Percentiles rank a stretch among this genome's conserved stretches.
Conservation (phyloP, 2,113 vertebrate genomes). For the Neofelis nebulosa region DNA sequence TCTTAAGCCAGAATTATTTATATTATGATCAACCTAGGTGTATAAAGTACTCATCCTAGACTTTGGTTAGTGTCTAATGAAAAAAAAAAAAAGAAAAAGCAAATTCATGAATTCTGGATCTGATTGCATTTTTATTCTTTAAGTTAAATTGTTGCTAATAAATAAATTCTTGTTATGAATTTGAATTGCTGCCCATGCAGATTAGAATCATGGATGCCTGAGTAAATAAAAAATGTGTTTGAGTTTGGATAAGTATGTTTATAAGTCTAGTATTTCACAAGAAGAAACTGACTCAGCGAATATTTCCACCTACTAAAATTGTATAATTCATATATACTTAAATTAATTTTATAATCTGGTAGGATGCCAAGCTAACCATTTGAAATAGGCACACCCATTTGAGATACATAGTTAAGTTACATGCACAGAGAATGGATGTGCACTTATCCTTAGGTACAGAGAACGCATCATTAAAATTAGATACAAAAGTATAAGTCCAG, state of each 20-base stretch:
- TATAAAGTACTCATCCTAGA: slow-evolving; percentile 34
- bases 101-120: neutral
- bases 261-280: slow-evolving; percentile 26
- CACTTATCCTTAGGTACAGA: neutral
- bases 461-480: neutral
- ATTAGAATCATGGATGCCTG: neutral
- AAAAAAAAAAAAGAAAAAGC: neutral
- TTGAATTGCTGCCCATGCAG: neutral
- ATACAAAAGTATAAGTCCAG: neutral
- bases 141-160: neutral
- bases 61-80: neutral
- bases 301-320: neutral
- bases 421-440: neutral
- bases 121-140: slow-evolving; percentile 4
- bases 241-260: neutral
- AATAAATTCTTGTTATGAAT: neutral
- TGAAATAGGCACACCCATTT: neutral
- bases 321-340: neutral
- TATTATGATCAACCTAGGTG: neutral
- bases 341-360: neutral
- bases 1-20: neutral
- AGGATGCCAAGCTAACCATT: neutral
- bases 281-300: neutral
- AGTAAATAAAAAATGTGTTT: slow-evolving; percentile 1
- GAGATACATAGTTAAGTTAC: neutral